A percentile compares a stretch with the other conserved stretches of the same genome.
These are phyloP conservation scores for Micromys minutus DNA, from an alignment of 2,113 vertebrate species.

Conservation along the genomic window DNA sequence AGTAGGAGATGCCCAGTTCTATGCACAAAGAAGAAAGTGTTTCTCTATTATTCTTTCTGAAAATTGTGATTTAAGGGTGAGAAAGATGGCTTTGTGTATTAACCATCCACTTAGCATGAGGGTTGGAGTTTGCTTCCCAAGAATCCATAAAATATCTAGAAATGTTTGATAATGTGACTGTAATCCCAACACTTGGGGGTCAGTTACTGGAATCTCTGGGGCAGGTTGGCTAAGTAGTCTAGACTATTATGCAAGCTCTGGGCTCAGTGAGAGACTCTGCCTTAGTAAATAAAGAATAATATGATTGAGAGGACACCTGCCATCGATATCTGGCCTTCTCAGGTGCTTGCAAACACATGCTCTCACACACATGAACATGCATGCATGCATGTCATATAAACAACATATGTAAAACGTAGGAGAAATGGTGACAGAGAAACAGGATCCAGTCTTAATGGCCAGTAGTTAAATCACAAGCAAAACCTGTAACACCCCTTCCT, in stretches of 20 bases:
- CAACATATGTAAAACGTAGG: background rate
- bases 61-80: background rate
- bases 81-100: background rate
- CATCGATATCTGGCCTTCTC: background rate
- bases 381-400: background rate
- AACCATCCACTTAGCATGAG: background rate
- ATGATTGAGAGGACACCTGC: background rate
- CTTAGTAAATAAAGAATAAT: background rate
- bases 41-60: background rate
- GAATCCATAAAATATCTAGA: background rate
- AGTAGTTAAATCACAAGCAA: fast-evolving
- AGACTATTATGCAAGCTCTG: background rate
- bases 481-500: fast-evolving
- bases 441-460: background rate
- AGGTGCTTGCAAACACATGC: background rate
- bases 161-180: background rate
- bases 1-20: too few relatives aligned
- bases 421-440: background rate
- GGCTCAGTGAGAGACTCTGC: background rate
- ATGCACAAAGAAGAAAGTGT: background rate
- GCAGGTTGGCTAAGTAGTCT: background rate
- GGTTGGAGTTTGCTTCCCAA: background rate
- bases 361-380: background rate
- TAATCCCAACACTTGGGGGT: background rate
- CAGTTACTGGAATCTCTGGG: background rate